Base-by-base conservation (phyloP, 2,797 vertebrate species). In the Gouania willdenowi region DNA sequence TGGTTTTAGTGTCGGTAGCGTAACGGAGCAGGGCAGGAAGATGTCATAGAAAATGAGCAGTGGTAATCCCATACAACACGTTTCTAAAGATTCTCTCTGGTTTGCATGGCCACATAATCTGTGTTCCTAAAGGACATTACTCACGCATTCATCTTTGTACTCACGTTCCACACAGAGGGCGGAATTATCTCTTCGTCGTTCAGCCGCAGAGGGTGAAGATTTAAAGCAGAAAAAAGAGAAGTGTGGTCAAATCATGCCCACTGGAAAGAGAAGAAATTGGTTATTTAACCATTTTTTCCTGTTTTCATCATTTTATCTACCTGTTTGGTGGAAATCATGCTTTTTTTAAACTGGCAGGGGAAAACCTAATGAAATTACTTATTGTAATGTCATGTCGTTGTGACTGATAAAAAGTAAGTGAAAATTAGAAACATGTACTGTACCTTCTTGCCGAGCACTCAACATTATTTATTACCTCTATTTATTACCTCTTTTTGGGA, bases 1-100 rank as follows among this genome's bases (percentile, higher is more conserved):
- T 76, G 83, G 88, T 87, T 85, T 79, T 58, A 12, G 23, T 48
- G 54, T 57, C 55, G 63, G 53, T 55, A 71, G 76, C 83, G 86
- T 87, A 87, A 88, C 33, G 85, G 86, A 88, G 86, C 16, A 33
- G 44, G 19, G 73, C 74, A 85, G 81, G 78, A 89, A 88, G 77
- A 34, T 81, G 85, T 87, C 81, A 89, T 61, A 89, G 87, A 87
- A 88, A 87, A 82, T 69, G 41, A 70, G 63, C 23, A 25, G 60
- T 68, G 74, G 71, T 38, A 66, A 79, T 75, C 83, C 83, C 75
- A 69, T 77, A 58, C 35, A n/a, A 49, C 24, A 21, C 67, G 60
- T 80, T 82, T 89, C 80, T 82, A 59, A 65, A 70, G 28, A 84
- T 81, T 66, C 51, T 54, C 39, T 71, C 26, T 64, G 74, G 59